Evolutionary conservation across 2,888 invertebrate genomes (phyloP).

Genomic region (Rhamphomyia laevipes): DNA sequence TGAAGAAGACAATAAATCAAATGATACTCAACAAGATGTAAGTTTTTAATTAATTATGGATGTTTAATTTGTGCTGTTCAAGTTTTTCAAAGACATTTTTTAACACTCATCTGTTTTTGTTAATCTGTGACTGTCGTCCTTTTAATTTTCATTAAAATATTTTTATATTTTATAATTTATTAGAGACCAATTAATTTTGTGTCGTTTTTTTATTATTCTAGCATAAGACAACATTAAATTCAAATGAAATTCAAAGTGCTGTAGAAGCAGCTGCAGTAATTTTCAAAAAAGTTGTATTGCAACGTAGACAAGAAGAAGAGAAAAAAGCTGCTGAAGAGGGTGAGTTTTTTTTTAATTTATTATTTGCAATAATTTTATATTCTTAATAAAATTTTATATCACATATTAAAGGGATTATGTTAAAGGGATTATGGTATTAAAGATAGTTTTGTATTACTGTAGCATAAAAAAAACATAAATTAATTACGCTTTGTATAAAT

Average conservation of each 20-base stretch:
- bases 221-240: conserved; percentile 34
- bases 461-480: too few relatives aligned
- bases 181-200: too few relatives aligned
- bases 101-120: too few relatives aligned
- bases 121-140: too few relatives aligned
- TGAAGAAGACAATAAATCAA: background rate
- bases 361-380: background rate
- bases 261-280: conserved; percentile 36
- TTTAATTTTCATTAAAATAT: too few relatives aligned
- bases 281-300: conserved; percentile 36
- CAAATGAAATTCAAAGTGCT: conserved; percentile 37
- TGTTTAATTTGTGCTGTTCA: too few relatives aligned
- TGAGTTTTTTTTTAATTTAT: conserved; percentile 19
- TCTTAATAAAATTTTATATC: conserved; percentile 8
- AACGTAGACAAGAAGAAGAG: conserved; percentile 29
- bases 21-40: background rate
- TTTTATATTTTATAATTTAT: too few relatives aligned
- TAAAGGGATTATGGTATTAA: too few relatives aligned
- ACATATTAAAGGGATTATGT: background rate
- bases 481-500: too few relatives aligned
- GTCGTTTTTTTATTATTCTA: conserved; percentile 8
- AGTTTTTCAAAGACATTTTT: too few relatives aligned
- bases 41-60: background rate
- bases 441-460: too few relatives aligned
- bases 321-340: conserved; percentile 34